Evolutionary conservation across 2,797 vertebrate species (phyloP).

Genomic region (Sebastes jordani): DNA sequence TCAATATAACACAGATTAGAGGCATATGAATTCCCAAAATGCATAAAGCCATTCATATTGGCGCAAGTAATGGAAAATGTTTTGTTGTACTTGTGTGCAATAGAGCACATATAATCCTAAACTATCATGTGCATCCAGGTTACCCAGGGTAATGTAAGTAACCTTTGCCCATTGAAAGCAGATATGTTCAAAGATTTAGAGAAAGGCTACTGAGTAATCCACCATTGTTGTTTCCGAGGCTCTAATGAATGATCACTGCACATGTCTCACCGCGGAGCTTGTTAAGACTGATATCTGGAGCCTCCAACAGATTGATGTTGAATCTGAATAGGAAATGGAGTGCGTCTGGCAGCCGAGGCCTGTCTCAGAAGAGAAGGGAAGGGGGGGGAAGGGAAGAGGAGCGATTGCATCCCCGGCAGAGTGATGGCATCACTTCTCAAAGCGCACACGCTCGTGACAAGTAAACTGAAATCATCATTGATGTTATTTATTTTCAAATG

Average conservation of each 20-base stretch:
- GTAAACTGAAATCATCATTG: slow-evolving; percentile 87
- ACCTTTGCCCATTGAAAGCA: slow-evolving; percentile 23
- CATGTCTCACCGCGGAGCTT: slow-evolving; percentile 60
- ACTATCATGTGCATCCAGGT: neutral
- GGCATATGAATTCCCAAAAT: slow-evolving; percentile 37
- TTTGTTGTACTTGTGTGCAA: slow-evolving; percentile 3
- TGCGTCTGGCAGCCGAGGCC: slow-evolving; percentile 69
- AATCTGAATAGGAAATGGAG: slow-evolving; percentile 80
- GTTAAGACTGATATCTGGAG: slow-evolving; percentile 73
- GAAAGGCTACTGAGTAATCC: slow-evolving; percentile 13
- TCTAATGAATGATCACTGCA: slow-evolving; percentile 69
- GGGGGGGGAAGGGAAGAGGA: slow-evolving; percentile 6
- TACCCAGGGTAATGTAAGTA: neutral
- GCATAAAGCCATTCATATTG: neutral
- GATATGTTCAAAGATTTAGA: slow-evolving; percentile 34
- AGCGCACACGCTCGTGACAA: slow-evolving; percentile 82
- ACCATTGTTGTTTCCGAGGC: slow-evolving; percentile 36
- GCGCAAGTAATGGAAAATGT: slow-evolving; percentile 10
- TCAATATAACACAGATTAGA: slow-evolving; percentile 40
- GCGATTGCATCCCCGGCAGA: slow-evolving; percentile 78
- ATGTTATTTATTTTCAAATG: slow-evolving; percentile 89
- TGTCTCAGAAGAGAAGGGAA: slow-evolving; percentile 54
- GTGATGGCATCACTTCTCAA: slow-evolving; percentile 82
- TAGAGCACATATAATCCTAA: neutral
- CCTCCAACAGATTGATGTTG: slow-evolving; percentile 70